Evolutionary conservation across 2,888 invertebrate species (phyloP).

Genomic region (Euzophera pinguis): DNA sequence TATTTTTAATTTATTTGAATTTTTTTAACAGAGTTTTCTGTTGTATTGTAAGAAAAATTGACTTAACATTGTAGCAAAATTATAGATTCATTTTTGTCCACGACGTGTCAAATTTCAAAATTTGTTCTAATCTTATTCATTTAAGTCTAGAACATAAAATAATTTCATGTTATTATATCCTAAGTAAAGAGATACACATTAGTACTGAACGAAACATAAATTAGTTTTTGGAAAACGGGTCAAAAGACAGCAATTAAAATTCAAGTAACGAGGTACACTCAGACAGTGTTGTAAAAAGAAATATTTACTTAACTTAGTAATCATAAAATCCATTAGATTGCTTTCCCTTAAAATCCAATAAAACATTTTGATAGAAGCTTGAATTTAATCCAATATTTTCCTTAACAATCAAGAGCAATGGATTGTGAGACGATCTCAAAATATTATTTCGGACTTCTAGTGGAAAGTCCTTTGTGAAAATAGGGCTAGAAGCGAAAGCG

Average conservation of each 20-base stretch:
- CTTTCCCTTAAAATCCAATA: background rate
- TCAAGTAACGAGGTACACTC: background rate
- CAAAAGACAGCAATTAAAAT: background rate
- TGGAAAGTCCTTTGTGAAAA: slow-evolving; percentile 10
- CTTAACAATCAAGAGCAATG: slow-evolving; percentile 17
- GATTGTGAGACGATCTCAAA: slow-evolving; percentile 22
- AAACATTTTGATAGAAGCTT: slow-evolving; percentile 9
- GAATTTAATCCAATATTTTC: slow-evolving; percentile 16
- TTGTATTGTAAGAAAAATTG: too few relatives aligned
- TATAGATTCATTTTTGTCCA: too few relatives aligned
- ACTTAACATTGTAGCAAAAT: too few relatives aligned
- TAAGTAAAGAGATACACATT: too few relatives aligned
- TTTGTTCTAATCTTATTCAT: too few relatives aligned
- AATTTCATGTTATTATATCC: too few relatives aligned
- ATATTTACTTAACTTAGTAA: slow-evolving; percentile 2
- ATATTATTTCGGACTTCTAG: slow-evolving; percentile 21
- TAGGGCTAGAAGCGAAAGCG: background rate
- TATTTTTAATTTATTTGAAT: too few relatives aligned
- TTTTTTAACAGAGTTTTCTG: too few relatives aligned
- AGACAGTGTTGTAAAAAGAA: background rate
- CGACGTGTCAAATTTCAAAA: too few relatives aligned
- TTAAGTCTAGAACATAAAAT: too few relatives aligned
- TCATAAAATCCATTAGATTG: slow-evolving; percentile 3
- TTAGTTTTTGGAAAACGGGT: too few relatives aligned
- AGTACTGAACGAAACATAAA: too few relatives aligned